Conservation (phyloP, 2,113 vertebrate species). For the Hepsetus odoe region DNA sequence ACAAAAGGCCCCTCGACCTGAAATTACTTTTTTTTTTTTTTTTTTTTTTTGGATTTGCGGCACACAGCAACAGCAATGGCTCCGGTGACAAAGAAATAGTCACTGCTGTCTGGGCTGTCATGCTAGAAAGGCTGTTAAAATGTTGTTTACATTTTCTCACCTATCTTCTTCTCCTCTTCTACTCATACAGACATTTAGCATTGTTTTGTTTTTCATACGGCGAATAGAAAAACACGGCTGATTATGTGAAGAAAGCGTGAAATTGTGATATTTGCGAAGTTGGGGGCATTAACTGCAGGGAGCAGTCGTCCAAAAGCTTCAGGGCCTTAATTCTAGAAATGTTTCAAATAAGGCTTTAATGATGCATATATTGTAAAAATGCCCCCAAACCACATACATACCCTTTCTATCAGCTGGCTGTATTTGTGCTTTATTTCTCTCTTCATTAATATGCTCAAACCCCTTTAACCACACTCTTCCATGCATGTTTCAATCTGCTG, state of each 20-base stretch:
- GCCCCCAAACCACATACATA: conserved; percentile 48
- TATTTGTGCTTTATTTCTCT: conserved; percentile 70
- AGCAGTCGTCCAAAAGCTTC: conserved; percentile 65
- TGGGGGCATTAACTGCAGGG: conserved; percentile 68
- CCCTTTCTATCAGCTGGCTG: conserved; percentile 58
- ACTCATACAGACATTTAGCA: no score
- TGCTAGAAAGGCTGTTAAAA: conserved; percentile 69
- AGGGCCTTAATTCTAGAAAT: conserved; percentile 58
- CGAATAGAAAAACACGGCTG: conserved; percentile 70
- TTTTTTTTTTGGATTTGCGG: conserved; percentile 78
- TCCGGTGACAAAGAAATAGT: conserved; percentile 77
- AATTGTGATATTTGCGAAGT: conserved; percentile 72
- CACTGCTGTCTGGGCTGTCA: conserved; percentile 56
- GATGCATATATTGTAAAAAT: conserved; percentile 66
- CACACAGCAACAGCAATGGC: conserved; percentile 75
- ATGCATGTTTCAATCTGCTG: conserved; percentile 73
- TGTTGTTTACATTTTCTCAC: conserved; percentile 72
- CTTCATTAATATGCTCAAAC: conserved; percentile 75
- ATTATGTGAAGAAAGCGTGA: conserved; percentile 71
- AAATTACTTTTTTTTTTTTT: conserved; percentile 77
- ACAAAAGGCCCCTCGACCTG: conserved; percentile 77
- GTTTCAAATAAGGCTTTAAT: conserved; percentile 73
- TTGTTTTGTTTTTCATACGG: conserved; percentile 59
- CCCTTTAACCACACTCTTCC: conserved; percentile 71
- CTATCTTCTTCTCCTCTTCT: conserved; percentile 55